Base-by-base conservation (phyloP, 2,888 invertebrate genomes). In the Drosophila vallismaia region DNA sequence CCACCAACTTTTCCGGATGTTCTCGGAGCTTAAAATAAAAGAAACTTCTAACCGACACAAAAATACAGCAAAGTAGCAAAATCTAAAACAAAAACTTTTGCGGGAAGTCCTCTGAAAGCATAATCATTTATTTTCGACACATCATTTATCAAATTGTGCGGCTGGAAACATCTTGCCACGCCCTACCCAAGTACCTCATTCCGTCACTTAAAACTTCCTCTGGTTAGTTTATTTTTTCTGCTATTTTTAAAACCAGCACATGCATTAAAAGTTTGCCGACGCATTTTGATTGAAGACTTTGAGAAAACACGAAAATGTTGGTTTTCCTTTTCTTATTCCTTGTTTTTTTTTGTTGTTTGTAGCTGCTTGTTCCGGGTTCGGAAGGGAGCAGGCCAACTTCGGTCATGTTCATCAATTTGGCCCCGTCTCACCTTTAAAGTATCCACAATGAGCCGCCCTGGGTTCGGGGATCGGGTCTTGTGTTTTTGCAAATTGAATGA, bases 111-210 rank as follows among this genome's bases (percentile, higher is more conserved):
- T 29, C 33, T 52, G 72, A 58, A 58, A 54, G 69, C 70, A 76
- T 79, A 86, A 83, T 88, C 84, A 88, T 83, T 88, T 88, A 83
- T 88, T 86, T 88, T 88, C 86, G 83, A 88, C 83, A 83, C 86
- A 86, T 83, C 83, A 83, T 83, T 83, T 75, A 83, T 83, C 86
- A 83, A 71, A 68, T 53, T 33, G 52, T 57, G 66, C 63, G 62
- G 55, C 57, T 57, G 57, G 29, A 45, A 63, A 46, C 72, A 70
- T 76, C 64, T 67, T 63, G 66, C 54, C 74, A 71, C 78, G 74
- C 76, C 75, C 66, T 51, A 46, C 14, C n/a, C 19, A 19, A 19
- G 9, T 5, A 28, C 38, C 64, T 31, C 50, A 46, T 40, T 63
- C 53, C 64, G 64, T 53, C 46, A 54, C 49, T 62, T 62, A 60